Evolutionary conservation across 2,113 vertebrate genomes (phyloP), one percentile per base, ranked within the genome.

Genomic region (Anoplopoma fimbria): DNA sequence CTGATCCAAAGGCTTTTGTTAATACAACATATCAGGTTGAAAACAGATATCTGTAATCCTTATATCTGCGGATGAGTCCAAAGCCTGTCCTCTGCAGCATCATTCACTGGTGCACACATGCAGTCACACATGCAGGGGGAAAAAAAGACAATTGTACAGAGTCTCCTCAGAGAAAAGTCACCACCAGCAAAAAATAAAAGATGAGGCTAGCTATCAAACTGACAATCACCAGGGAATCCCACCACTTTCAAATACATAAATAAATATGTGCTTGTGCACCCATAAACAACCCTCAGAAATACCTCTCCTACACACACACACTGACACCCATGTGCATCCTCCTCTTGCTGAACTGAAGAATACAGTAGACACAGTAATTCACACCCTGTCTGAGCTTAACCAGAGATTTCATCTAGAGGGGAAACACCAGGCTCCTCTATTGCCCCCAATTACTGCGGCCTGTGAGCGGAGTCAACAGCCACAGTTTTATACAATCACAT

Each of bases 391-490:
- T 85, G 83, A 85, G 86, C 81, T 72, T 75, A 89, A 89, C 65
- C 63, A 79, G 77, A 87, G 65, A 86, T 90, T 93, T 90, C 53
- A 90, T 92, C 87, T 82, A 76, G 34, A 67, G 84, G 86, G 88
- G 92, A 82, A 88, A 88, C 88, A 89, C 82, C 86, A 49, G 42
- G 60, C 87, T 87, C 86, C 74, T 92, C 91, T 71, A 87, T 90
- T 86, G 89, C 71, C 86, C 82, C 73, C 87, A 93, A 93, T 91
- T 92, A 94, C 89, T n/a, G 60, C 69, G 75, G 75, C 74, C 79
- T 85, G 82, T 70, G 89, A 83, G 61, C 74, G 45, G 60, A 92
- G 88, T 89, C 79, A 88, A 90, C 91, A 84, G 87, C 69, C 49
- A 60, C 71, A 67, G 80, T 82, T 91, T 90, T 88, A 92, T 79